Evolutionary conservation across 2,797 vertebrate species (phyloP).

Genomic region (Cuniculus paca): DNA sequence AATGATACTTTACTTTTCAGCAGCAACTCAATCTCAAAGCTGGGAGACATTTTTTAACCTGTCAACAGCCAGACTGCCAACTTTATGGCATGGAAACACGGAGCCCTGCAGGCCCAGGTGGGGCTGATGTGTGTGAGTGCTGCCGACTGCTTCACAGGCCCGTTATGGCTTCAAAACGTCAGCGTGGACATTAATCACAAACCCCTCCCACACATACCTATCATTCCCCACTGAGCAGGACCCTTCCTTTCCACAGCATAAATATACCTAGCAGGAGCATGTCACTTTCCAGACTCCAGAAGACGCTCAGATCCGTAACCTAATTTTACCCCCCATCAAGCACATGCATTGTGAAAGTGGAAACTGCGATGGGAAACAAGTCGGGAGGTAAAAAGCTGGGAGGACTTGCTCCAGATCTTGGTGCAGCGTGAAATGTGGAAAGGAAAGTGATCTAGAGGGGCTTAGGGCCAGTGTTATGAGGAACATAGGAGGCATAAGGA

Average conservation of each 20-base stretch:
- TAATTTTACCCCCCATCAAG: background rate
- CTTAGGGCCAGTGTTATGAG: background rate
- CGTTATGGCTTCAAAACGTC: background rate
- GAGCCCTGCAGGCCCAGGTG: background rate
- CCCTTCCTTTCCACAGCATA: background rate
- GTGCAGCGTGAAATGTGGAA: background rate
- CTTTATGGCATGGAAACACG: background rate
- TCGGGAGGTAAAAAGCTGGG: background rate
- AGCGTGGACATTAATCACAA: background rate
- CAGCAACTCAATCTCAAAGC: conserved; percentile 56
- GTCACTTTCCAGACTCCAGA: background rate
- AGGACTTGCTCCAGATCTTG: background rate
- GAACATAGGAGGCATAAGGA: background rate
- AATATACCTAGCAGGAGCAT: background rate
- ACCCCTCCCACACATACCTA: background rate
- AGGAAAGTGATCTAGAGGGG: background rate
- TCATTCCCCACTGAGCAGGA: background rate
- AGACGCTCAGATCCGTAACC: background rate
- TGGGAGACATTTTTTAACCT: conserved; percentile 57
- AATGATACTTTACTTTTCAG: conserved; percentile 66
- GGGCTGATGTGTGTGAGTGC: rapidly evolving
- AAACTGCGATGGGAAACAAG: background rate
- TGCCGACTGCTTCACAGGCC: rapidly evolving
- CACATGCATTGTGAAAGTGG: background rate
- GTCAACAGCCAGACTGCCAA: conserved; percentile 7